These are phyloP conservation scores for Manis crassicaudata DNA, from an alignment of 2,797 vertebrate species.

Conservation along the genomic window DNA sequence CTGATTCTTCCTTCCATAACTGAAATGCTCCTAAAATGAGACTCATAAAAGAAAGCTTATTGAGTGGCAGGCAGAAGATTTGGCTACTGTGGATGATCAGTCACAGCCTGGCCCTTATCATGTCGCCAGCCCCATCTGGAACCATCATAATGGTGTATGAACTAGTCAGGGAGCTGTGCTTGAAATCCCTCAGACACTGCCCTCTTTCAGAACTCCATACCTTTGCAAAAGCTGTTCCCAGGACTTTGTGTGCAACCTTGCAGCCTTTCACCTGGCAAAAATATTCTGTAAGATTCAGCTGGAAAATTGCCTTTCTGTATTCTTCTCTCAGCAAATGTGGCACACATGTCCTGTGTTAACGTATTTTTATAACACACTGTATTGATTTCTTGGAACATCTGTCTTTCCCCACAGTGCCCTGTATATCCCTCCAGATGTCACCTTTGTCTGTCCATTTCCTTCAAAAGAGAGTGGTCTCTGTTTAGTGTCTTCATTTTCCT, in stretches of 20 bases:
- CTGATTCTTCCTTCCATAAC: not conserved
- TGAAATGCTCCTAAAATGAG: not conserved
- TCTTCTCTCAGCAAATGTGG: not conserved
- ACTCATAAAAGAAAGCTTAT: not conserved
- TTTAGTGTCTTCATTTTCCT: not conserved
- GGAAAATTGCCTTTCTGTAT: not conserved
- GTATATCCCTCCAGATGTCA: not conserved
- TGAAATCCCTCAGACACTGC: not conserved
- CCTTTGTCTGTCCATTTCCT: not conserved
- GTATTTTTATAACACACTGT: not conserved
- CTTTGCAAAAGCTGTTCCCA: not conserved
- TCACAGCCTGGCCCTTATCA: too few relatives aligned
- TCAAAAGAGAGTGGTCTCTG: not conserved
- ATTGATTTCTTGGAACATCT: constrained; percentile 31
- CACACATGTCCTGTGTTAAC: not conserved
- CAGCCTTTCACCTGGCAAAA: not conserved
- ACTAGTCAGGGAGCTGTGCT: not conserved
- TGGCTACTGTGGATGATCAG: rapidly evolving
- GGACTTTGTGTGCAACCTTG: not conserved
- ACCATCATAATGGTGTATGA: not conserved
- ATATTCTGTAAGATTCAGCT: not conserved
- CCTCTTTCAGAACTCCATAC: not conserved
- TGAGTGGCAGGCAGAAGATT: not conserved
- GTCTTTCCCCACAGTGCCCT: not conserved
- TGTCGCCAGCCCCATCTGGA: not conserved